Conservation (phyloP, 2,113 vertebrate genomes). For the Plecturocebus donacophilus region DNA sequence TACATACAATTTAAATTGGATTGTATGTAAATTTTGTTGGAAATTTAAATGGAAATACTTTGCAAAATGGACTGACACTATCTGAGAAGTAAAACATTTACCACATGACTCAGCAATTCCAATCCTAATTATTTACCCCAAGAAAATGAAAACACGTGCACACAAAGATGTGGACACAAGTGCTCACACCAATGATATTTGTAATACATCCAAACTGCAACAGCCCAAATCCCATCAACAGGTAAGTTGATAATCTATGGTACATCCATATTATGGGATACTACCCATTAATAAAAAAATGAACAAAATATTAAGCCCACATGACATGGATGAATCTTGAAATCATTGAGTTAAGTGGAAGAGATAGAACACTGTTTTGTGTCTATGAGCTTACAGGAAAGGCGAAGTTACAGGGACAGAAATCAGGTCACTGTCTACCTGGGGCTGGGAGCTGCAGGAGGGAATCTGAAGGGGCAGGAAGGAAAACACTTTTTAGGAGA, state of each 20-base stretch:
- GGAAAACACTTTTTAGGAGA: not conserved
- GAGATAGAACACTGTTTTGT: not conserved
- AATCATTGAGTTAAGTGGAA: not conserved
- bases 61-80: not conserved
- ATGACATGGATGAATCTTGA: not conserved
- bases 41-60: not conserved
- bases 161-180: not conserved
- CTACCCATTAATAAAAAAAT: not conserved
- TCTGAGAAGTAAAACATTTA: not conserved
- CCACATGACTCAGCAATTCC: not conserved
- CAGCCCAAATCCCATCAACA: not conserved
- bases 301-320: not conserved
- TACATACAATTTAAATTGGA: not conserved
- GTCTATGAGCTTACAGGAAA: not conserved
- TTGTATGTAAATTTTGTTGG: not conserved
- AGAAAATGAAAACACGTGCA: not conserved
- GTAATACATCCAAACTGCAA: not conserved
- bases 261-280: not conserved
- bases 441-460: not conserved
- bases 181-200: accelerated
- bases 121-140: not conserved
- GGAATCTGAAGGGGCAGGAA: not conserved
- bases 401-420: not conserved
- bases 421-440: not conserved
- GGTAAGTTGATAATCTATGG: not conserved